These are phyloP conservation scores for Iphiclides podalirius DNA, from an alignment of 2,888 invertebrate genomes.

Conservation along the genomic window DNA sequence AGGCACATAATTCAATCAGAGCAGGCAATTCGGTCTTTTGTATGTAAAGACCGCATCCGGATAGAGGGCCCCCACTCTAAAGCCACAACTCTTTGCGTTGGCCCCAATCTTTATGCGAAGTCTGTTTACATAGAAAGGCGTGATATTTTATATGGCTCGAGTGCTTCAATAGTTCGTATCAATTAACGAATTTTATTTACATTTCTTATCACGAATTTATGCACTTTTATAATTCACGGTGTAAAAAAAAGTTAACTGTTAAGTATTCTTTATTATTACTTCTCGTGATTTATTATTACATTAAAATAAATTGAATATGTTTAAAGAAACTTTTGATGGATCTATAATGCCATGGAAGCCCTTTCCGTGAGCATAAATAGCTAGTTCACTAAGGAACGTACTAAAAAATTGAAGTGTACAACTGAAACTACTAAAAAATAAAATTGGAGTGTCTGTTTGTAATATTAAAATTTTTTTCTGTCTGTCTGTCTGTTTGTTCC, in stretches of 20 bases:
- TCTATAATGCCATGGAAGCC: no score
- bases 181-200: background rate
- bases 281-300: background rate
- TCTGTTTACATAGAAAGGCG: conserved; percentile 26
- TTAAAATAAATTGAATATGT: background rate
- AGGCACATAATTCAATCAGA: conserved; percentile 72
- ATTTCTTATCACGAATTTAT: no score
- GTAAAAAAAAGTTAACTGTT: no score
- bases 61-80: conserved; percentile 35
- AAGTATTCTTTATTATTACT: background rate
- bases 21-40: conserved; percentile 69
- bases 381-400: no score
- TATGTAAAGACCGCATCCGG: conserved; percentile 69
- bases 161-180: background rate
- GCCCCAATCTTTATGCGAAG: conserved; percentile 32
- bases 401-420: no score
- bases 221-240: no score
- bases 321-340: background rate
- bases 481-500: no score
- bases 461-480: no score
- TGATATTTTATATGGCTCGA: conserved; percentile 15
- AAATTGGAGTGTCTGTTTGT: no score
- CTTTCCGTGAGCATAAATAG: no score
- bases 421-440: no score
- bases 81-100: conserved; percentile 29